Conservation (phyloP, 1,140 invertebrate species). For the Achroia grisella region DNA sequence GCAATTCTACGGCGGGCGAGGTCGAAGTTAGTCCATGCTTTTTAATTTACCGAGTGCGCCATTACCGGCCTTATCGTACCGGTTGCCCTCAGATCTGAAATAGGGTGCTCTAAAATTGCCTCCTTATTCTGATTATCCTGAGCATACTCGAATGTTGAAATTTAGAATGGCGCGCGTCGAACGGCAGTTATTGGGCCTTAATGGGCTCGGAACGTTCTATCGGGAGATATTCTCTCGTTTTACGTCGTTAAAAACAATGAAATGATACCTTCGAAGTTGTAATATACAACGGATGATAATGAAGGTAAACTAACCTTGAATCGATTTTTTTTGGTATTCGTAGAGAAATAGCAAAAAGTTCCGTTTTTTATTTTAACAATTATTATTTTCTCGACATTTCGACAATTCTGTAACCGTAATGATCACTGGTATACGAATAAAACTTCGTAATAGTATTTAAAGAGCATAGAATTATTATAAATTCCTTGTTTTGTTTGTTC, state of each 20-base stretch:
- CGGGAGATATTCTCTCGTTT: constrained; percentile 18
- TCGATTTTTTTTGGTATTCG: no score
- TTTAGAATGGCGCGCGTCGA: constrained; percentile 17
- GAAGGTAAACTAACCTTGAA: no score
- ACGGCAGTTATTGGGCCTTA: constrained; percentile 19
- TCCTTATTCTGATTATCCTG: constrained; percentile 32
- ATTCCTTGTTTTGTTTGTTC: no score
- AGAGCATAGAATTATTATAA: no score
- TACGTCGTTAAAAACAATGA: constrained; percentile 32
- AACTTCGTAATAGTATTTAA: no score
- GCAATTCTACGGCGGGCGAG: constrained; percentile 26
- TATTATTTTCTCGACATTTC: no score
- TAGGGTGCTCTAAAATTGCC: constrained; percentile 32
- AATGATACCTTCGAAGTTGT: constrained; percentile 8
- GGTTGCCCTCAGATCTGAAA: constrained; percentile 32
- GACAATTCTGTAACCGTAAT: no score
- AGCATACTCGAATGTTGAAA: constrained; percentile 16
- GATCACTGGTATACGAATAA: no score
- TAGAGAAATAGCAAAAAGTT: no score
- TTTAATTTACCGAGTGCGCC: constrained; percentile 48
- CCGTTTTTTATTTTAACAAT: no score
- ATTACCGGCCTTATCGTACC: constrained; percentile 32
- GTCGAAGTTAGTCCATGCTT: constrained; percentile 28
- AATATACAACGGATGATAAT: no score
- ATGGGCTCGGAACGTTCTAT: constrained; percentile 17